Evolutionary conservation across 2,113 vertebrate species (phyloP).

Genomic region (Nothoprocta perdicaria): DNA sequence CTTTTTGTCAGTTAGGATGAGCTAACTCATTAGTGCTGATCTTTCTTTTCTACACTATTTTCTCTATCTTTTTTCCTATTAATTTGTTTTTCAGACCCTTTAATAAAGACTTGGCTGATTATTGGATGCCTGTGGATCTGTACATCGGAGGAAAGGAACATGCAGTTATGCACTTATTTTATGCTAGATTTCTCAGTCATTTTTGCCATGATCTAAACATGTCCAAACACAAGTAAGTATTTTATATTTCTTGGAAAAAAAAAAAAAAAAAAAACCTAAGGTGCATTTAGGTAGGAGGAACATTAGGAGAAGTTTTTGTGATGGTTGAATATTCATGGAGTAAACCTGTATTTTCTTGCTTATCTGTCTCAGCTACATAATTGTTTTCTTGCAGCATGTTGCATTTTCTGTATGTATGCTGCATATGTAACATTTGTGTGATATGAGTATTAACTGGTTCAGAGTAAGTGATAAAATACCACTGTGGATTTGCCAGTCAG

Average conservation of each 20-base stretch:
- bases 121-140: constrained; percentile 96
- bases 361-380: not conserved
- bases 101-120: constrained; percentile 78
- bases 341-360: not conserved
- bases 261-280: not conserved
- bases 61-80: not conserved
- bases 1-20: not conserved
- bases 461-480: not conserved
- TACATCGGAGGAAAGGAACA: constrained; percentile 97
- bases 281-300: not conserved
- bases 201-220: constrained; percentile 90
- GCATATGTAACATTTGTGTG: not conserved
- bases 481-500: not conserved
- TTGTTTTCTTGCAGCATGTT: not conserved
- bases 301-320: not conserved
- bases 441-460: not conserved
- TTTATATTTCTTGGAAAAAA: not conserved
- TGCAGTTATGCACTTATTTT: constrained; percentile 97
- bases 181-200: constrained; percentile 92
- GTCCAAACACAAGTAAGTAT: constrained; percentile 86
- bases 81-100: constrained; percentile 84
- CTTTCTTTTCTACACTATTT: not conserved
- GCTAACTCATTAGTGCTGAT: not conserved
- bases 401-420: not conserved
- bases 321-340: not conserved